These are phyloP conservation scores for Mustela lutreola DNA, from an alignment of 2,113 vertebrate species.

Conservation along the genomic window DNA sequence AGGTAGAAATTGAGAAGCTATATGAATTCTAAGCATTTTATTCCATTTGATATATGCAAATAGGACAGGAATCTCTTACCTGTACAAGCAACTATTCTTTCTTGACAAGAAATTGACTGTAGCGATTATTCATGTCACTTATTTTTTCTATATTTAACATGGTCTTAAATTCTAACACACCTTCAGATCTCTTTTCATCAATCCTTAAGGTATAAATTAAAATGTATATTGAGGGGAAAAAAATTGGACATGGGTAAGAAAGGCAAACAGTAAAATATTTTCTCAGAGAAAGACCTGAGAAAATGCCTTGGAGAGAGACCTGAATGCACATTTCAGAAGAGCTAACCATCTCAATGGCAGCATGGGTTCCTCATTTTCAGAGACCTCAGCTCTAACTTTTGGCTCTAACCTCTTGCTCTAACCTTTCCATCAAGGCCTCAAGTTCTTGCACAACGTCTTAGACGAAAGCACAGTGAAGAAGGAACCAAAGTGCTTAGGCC, in stretches of 20 bases:
- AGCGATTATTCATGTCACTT: neutral
- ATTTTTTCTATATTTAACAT: neutral
- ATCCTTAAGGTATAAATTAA: neutral
- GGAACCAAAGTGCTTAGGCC: neutral
- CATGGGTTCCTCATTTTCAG: neutral
- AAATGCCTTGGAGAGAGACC: neutral
- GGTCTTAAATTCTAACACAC: slow-evolving; percentile 1
- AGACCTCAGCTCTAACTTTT: neutral
- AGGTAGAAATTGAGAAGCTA: neutral
- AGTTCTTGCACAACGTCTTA: neutral
- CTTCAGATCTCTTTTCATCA: neutral
- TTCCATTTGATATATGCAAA: neutral
- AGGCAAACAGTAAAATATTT: neutral
- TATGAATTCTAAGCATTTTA: neutral
- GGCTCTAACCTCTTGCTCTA: neutral
- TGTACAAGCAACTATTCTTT: neutral
- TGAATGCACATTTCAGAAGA: neutral
- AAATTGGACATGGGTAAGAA: neutral
- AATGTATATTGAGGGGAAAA: neutral
- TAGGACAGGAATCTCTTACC: neutral
- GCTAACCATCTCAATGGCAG: neutral
- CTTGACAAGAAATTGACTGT: neutral
- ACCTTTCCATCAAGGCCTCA: neutral
- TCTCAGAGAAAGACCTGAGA: neutral
- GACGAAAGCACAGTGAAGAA: neutral